Base-by-base conservation (phyloP, 2,888 invertebrate genomes). In the Drosophila prolongata region DNA sequence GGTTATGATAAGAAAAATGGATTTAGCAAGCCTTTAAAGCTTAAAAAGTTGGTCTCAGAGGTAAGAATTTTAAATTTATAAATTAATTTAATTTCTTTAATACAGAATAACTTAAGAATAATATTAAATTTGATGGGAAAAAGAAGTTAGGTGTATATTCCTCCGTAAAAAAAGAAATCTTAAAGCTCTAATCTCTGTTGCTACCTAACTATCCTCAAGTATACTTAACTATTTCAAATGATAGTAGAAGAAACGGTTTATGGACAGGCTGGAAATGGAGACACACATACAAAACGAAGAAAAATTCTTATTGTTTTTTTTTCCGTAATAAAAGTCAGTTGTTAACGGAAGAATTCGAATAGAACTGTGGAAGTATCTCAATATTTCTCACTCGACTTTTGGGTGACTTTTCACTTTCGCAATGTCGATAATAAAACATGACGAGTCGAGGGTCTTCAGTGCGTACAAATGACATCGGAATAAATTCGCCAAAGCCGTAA, bases 181-280 rank as follows among this genome's bases (percentile, higher is more conserved):
- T 16, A 16, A 16, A 10, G 3, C 4, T 10, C 8, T 3, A 13
- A 30, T 11, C 2, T 6, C 1, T n/a, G 40, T 13, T 19, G 6
- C 53, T 66, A 74, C 47, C 49, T 19, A 0, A 30, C 27, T 54
- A n/a, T 0, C 65, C 69, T 2, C 30, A 16, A 56, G 11, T 54
- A 67, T 80, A 27, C 37, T 49, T 65, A 64, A 62, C 67, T 72
- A 77, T 80, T 86, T 61, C 37, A 68, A 74, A 85, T 74, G 52
- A 69, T 79, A 59, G 30, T 35, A 52, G 57, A 34, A 54, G 77
- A 86, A 68, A 80, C 87, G 87, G 80, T 83, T 69, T 60, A 76
- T 84, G 52, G 79, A 27, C 62, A 16, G 69, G 37, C 72, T 86
- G 55, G 50, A 86, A 82, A 79, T 79, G 69, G 54, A 66, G 82